These are phyloP conservation scores for Cotesia glomerata DNA, from an alignment of 1,140 invertebrate species.

Conservation along the genomic window DNA sequence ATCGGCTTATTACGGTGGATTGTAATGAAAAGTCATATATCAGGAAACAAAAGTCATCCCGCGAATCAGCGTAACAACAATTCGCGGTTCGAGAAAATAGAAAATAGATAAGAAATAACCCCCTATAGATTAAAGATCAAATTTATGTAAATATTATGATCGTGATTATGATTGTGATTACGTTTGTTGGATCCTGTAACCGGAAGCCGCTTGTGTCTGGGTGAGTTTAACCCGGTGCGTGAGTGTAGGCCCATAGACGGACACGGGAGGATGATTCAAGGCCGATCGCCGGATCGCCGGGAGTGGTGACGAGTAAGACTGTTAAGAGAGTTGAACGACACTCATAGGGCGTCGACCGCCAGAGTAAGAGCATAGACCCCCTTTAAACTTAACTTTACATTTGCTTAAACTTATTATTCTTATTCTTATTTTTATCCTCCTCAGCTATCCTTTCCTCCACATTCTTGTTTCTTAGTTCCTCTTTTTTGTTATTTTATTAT, in stretches of 20 bases:
- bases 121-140: too few relatives aligned
- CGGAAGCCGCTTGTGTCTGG: slow-evolving; percentile 51
- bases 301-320: slow-evolving; percentile 40
- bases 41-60: too few relatives aligned
- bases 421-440: background rate
- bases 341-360: slow-evolving; percentile 52
- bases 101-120: too few relatives aligned
- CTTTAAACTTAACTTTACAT: background rate
- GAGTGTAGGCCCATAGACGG: slow-evolving; percentile 43
- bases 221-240: slow-evolving; percentile 37
- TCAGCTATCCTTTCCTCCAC: background rate
- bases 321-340: slow-evolving; percentile 52
- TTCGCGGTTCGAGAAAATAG: too few relatives aligned
- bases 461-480: background rate
- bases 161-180: background rate
- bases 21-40: too few relatives aligned
- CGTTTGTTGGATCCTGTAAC: slow-evolving; percentile 10
- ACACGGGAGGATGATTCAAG: slow-evolving; percentile 51
- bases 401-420: slow-evolving; percentile 1
- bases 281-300: slow-evolving; percentile 39
- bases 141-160: too few relatives aligned
- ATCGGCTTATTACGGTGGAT: too few relatives aligned
- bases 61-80: too few relatives aligned
- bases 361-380: background rate
- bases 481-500: too few relatives aligned